Evolutionary conservation across 2,888 invertebrate species (phyloP).

Genomic region (Chaitophorus viminalis): DNA sequence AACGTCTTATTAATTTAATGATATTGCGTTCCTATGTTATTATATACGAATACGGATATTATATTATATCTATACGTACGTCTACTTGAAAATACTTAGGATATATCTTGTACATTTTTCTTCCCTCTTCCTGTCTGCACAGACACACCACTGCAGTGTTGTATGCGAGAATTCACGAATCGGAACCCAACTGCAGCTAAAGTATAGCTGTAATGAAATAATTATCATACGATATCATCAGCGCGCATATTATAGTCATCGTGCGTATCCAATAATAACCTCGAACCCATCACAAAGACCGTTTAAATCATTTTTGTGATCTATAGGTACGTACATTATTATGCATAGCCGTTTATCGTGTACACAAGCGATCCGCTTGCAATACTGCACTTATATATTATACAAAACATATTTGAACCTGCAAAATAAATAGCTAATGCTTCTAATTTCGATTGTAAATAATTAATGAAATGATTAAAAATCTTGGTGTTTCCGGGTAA

Average conservation of each 20-base stretch:
- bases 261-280: not conserved
- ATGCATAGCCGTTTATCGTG: too few species aligned
- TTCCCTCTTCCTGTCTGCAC: not conserved
- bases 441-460: too few species aligned
- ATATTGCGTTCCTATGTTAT: not conserved
- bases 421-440: too few species aligned
- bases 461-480: too few species aligned
- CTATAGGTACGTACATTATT: too few species aligned
- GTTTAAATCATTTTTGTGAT: too few species aligned
- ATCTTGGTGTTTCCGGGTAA: too few species aligned
- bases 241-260: not conserved
- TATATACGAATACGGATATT: not conserved
- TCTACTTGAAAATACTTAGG: not conserved
- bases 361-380: too few species aligned
- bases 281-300: conserved; percentile 3
- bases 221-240: conserved; percentile 28
- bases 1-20: not conserved
- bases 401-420: too few species aligned
- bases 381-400: too few species aligned
- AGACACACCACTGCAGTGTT: not conserved
- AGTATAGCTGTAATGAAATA: conserved; percentile 15
- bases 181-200: conserved; percentile 4
- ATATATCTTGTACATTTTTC: not conserved
- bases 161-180: not conserved
- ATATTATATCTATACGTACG: not conserved